These are phyloP conservation scores for Synanthedon andrenaeformis DNA, from an alignment of 2,888 invertebrate genomes.

Conservation along the genomic window DNA sequence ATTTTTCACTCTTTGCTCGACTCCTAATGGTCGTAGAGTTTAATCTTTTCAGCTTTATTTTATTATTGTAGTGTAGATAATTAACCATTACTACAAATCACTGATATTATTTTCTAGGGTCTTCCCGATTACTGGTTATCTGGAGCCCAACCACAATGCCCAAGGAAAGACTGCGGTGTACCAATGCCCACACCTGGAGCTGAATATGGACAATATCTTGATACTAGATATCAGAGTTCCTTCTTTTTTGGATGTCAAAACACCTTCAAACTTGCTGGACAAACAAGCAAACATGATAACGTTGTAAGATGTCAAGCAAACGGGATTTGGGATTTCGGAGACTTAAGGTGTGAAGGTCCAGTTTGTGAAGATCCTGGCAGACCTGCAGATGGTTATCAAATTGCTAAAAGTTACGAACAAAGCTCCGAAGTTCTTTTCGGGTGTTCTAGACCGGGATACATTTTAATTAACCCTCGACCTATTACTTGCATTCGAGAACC, in stretches of 20 bases:
- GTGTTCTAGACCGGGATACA: constrained; percentile 92
- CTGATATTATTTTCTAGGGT: constrained; percentile 62
- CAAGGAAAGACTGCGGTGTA: constrained; percentile 89
- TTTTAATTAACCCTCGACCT: constrained; percentile 89
- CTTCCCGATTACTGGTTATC: constrained; percentile 92
- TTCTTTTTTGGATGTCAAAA: constrained; percentile 97
- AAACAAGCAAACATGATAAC: constrained; percentile 91
- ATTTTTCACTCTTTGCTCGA: no score
- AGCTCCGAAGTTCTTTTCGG: constrained; percentile 92
- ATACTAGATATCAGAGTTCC: constrained; percentile 91
- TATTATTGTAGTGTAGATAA: no score
- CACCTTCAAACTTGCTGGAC: constrained; percentile 93
- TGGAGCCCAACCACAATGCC: constrained; percentile 87
- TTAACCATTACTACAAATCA: no score
- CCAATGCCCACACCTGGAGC: constrained; percentile 94
- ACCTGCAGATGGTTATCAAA: constrained; percentile 91
- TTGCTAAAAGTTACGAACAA: constrained; percentile 86
- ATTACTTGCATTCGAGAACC: constrained; percentile 92
- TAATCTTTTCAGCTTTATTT: no score
- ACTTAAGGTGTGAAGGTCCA: constrained; percentile 94
- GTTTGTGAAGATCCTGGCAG: constrained; percentile 96
- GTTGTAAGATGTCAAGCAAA: constrained; percentile 92
- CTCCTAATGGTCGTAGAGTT: no score
- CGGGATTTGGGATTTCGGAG: constrained; percentile 97
- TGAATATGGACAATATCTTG: constrained; percentile 88